Base-by-base conservation (phyloP, 2,888 invertebrate genomes). In the Chaetogeoica ovagalla region DNA sequence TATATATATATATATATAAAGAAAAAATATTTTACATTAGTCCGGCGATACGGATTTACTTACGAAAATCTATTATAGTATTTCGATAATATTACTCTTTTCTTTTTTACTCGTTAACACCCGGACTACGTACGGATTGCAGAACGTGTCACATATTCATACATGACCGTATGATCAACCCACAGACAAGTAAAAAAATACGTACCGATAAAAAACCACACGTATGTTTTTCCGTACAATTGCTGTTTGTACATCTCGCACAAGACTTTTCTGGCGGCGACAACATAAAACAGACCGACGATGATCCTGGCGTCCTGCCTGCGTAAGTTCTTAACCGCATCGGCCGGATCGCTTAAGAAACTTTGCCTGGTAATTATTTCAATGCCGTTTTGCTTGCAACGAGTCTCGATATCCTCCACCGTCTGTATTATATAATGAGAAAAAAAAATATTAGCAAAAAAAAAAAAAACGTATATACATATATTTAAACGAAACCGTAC, bases 181-280 rank as follows among this genome's bases (percentile, higher is more conserved):
- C 13, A 15, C 48, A 48, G 2, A 48, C 13, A 48, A 11, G 8
- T 11, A 55, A 55, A 55, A 69, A 17, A 2, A 30, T 30, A 76
- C 62, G 90, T 86, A 91, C 97, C 99, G 85, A 99, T 98, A 87
- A 99, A 97, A 87, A 98, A 97, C 99, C 99, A 99, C 43, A 99
- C 98, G 88, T 98, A 95, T 62, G 94, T 94, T 84, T 95, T 94
- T 21, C 98, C 99, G 86, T 94, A 98, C 37, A 99, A 89, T 82
- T 93, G 92, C 85, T 97, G 94, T 85, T 95, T 96, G 88, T 95
- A 97, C 84, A 97, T 92, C 87, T 98, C 97, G 87, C 99, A 99
- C 30, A 99, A 91, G 0, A 99, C 98, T 73, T 95, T 89, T 76
- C 98, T 89, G 0, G 99, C 99, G 65, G 97, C 97, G 11, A 96